Percentiles rank a stretch among this genome's conserved stretches.
Conservation (phyloP, 2,888 invertebrate genomes). For the Nasonia oneida region DNA sequence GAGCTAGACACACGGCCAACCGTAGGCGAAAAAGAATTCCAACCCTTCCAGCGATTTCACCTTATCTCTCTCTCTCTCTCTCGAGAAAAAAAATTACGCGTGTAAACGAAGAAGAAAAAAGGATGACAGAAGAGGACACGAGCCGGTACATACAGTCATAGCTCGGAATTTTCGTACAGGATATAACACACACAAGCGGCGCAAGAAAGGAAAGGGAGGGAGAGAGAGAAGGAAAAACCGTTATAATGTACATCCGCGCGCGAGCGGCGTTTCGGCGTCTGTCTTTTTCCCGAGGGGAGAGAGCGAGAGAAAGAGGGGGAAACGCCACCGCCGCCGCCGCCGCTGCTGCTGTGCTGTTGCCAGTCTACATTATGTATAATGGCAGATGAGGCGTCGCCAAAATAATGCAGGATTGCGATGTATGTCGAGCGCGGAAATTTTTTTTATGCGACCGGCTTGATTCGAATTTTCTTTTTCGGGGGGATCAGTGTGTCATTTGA, state of each 20-base stretch:
- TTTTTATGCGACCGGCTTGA: not conserved
- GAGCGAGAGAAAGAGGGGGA: slow-evolving; percentile 23
- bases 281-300: slow-evolving; percentile 34
- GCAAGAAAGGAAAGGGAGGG: not conserved
- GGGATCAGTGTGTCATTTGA: not conserved
- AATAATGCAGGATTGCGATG: slow-evolving; percentile 18
- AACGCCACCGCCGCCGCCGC: not conserved
- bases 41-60: slow-evolving; percentile 29
- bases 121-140: not conserved
- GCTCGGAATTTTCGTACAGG: not conserved
- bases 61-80: too few species aligned
- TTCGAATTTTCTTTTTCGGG: not conserved
- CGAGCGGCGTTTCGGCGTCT: slow-evolving; percentile 51
- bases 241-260: slow-evolving; percentile 55
- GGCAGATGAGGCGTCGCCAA: slow-evolving; percentile 47
- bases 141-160: not conserved
- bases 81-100: not conserved
- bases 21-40: slow-evolving; percentile 39
- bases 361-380: slow-evolving; percentile 49
- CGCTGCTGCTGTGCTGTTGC: slow-evolving; percentile 21
- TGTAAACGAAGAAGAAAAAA: not conserved
- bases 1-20: not conserved
- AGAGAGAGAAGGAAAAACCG: slow-evolving; percentile 35
- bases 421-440: not conserved
- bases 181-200: not conserved